A percentile compares a stretch with the other conserved stretches of the same genome.
phyloP scores from a whole-genome alignment of 2,113 vertebrate species.

The Azemiops feae region DNA sequence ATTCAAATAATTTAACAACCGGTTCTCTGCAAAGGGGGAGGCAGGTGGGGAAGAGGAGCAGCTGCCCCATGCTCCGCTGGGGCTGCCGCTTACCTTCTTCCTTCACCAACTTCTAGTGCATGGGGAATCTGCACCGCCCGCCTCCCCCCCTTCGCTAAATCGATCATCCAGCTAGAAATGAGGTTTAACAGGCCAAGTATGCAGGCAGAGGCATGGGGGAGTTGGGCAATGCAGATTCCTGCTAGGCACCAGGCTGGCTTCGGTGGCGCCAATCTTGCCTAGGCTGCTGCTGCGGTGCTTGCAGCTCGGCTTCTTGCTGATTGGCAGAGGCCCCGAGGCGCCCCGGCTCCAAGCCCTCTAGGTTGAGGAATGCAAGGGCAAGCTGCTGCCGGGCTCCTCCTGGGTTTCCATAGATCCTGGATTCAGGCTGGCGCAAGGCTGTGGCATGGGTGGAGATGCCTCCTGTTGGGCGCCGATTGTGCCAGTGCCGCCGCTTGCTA shows the following conservation, averaged over 20 bases:
- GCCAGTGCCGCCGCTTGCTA: too few species aligned
- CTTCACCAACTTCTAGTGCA: too few species aligned
- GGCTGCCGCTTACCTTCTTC: too few species aligned
- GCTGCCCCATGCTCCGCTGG: too few species aligned
- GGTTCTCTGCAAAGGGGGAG: too few species aligned
- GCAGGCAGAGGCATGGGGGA: too few species aligned
- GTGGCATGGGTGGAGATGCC: not conserved
- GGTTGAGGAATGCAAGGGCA: not conserved
- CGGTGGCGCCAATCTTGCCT: slow-evolving; percentile 65
- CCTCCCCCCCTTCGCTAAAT: too few species aligned
- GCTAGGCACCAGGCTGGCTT: slow-evolving; percentile 77
- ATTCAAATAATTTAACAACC: too few species aligned
- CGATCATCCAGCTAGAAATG: too few species aligned
- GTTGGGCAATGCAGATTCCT: slow-evolving; percentile 63
- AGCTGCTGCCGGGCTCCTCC: not conserved
- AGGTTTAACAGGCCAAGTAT: too few species aligned
- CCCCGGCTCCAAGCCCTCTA: not conserved
- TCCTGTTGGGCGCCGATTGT: slow-evolving; percentile 2
- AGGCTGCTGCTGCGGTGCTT: slow-evolving; percentile 13
- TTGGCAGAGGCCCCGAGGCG: not conserved
- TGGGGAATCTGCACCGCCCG: too few species aligned
- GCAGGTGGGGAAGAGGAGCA: too few species aligned
- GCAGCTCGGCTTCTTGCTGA: not conserved
- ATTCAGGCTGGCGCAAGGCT: not conserved
- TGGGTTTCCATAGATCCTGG: slow-evolving; percentile 59